phyloP scores from a whole-genome alignment of 2,113 vertebrate genomes.

The Channa argus region DNA sequence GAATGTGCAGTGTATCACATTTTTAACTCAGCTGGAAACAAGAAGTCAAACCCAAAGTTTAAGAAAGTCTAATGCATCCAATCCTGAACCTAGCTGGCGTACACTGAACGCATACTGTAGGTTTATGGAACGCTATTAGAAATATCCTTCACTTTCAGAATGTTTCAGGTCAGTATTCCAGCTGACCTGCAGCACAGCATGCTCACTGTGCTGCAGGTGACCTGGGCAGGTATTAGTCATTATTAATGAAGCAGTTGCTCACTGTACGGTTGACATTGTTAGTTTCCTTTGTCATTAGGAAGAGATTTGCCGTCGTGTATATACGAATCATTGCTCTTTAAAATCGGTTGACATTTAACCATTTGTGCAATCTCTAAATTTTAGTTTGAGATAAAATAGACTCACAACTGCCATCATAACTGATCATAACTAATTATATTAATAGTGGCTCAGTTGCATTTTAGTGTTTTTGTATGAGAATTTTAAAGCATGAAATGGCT shows the following conservation, averaged over 20 bases:
- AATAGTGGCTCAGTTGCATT: neutral
- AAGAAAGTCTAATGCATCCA: neutral
- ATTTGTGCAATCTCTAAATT: neutral
- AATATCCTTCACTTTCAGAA: slow-evolving; percentile 12
- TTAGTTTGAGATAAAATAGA: slow-evolving; percentile 7
- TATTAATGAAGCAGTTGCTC: slow-evolving; percentile 20
- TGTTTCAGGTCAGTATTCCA: slow-evolving; percentile 4
- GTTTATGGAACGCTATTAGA: neutral
- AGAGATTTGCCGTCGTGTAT: too few species aligned
- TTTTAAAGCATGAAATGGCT: neutral
- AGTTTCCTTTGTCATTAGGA: too few species aligned
- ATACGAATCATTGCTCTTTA: neutral
- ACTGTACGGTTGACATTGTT: neutral
- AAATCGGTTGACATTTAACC: neutral
- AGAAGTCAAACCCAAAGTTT: neutral
- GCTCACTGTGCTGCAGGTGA: slow-evolving; percentile 8
- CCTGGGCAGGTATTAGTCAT: neutral
- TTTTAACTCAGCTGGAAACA: neutral
- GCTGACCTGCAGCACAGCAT: neutral
- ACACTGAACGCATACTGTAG: too few species aligned
- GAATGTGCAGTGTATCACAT: neutral
- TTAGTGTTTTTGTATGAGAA: neutral
- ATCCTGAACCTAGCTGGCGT: too few species aligned
- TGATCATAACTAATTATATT: neutral
- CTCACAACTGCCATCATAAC: neutral